Evolutionary conservation across 2,797 vertebrate genomes (phyloP).

Genomic region (Microctenopoma steveboyesi): DNA sequence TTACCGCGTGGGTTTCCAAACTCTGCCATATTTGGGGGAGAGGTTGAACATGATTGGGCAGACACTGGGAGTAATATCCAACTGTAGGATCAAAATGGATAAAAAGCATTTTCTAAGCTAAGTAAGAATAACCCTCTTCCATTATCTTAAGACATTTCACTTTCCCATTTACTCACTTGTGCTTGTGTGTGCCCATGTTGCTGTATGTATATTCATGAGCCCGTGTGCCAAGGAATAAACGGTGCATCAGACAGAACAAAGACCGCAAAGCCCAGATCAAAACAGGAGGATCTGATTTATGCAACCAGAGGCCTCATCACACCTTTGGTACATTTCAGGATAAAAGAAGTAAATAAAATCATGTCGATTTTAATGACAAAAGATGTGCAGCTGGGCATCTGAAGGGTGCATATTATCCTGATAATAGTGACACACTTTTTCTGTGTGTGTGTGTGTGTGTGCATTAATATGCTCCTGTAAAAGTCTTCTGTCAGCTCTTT

Average conservation of each 20-base stretch:
- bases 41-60: constrained; percentile 13
- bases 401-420: constrained; percentile 60
- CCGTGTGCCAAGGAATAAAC: constrained; percentile 42
- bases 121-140: constrained; percentile 17
- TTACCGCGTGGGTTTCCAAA: constrained; percentile 48
- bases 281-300: constrained; percentile 57
- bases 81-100: constrained; percentile 24
- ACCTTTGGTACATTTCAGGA: constrained; percentile 62
- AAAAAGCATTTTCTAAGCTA: constrained; percentile 30
- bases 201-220: constrained; percentile 65
- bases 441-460: not conserved
- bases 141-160: constrained; percentile 26
- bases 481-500: no score
- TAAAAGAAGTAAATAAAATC: constrained; percentile 69
- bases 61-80: constrained; percentile 9
- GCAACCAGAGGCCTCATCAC: constrained; percentile 49
- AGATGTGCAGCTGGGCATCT: constrained; percentile 64
- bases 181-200: constrained; percentile 8
- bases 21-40: constrained; percentile 15
- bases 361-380: constrained; percentile 75
- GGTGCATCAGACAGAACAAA: constrained; percentile 62
- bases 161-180: constrained; percentile 25
- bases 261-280: constrained; percentile 63
- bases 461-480: no score
- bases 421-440: constrained; percentile 44